Base-by-base conservation (phyloP, 2,888 invertebrate genomes). In the Andrena fulva region DNA sequence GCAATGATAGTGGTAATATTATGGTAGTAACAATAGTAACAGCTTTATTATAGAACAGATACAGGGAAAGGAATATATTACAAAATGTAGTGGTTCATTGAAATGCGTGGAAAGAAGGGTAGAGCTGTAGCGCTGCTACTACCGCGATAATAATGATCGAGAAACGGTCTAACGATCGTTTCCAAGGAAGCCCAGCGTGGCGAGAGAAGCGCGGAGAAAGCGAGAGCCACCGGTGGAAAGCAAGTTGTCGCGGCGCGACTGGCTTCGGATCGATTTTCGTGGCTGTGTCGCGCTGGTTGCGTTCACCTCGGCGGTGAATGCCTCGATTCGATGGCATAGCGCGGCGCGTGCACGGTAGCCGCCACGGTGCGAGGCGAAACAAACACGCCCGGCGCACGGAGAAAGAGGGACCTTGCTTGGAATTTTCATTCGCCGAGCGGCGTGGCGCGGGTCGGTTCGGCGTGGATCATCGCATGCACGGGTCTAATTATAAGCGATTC, bases 201-300 rank as follows among this genome's bases (percentile, higher is more conserved):
- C 54, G 69, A 64, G 77, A 70, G 85, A 60, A 84, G 81, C 83
- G 63, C 24, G 71, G 86, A 85, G 87, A 87, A 88, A 88, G 87
- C 88, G 81, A 83, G 85, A 87, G 81, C 82, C 69, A 63, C 77
- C 42, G 20, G 82, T 82, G 80, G 77, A 80, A 86, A 88, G 88
- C 88, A 71, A 82, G 77, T 73, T 67, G 72, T 72, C 75, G 72
- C 71, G 62, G 67, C 77, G 82, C 79, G 64, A 63, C 76, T 79
- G 78, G 81, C 84, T 86, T 73, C 42, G 82, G 69, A 85, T 85
- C 84, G 87, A 85, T 86, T 86, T 87, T 88, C 84, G 82, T 82
- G 80, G 62, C 75, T 78, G 77, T 72, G 82, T 75, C 82, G 87
- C 85, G 82, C 83, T 85, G 81, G 83, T 83, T 86, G 77, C 82